phyloP scores from a whole-genome alignment of 2,113 vertebrate species.

The Sylvia atricapilla region DNA sequence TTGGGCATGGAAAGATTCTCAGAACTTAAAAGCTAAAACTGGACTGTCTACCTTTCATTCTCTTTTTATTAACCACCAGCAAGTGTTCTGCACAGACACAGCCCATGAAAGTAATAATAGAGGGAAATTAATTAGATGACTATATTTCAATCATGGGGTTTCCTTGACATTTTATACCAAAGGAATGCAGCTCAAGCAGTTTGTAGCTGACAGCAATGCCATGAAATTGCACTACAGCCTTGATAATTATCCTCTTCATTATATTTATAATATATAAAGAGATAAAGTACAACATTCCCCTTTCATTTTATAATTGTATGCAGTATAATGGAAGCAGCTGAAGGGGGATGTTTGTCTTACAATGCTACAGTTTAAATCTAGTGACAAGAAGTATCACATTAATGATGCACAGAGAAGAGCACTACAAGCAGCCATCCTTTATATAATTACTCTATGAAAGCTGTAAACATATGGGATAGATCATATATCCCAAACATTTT shows the following conservation, averaged over 20 bases:
- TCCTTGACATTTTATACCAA: constrained; percentile 56
- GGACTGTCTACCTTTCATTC: neutral
- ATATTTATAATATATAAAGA: constrained; percentile 69
- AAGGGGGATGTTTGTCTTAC: constrained; percentile 37
- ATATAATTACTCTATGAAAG: constrained; percentile 3
- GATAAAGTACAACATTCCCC: constrained; percentile 43
- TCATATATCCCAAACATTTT: neutral
- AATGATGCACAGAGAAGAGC: constrained; percentile 19
- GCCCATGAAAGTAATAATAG: constrained; percentile 41
- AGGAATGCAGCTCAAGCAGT: constrained; percentile 50
- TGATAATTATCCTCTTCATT: constrained; percentile 71
- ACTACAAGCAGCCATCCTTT: constrained; percentile 7
- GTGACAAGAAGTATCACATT: constrained; percentile 45
- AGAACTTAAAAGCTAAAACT: constrained; percentile 48
- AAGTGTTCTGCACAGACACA: neutral
- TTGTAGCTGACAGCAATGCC: constrained; percentile 57
- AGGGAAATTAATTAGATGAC: constrained; percentile 68
- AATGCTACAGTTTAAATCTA: constrained; percentile 38
- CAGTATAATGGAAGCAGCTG: constrained; percentile 41
- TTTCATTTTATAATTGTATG: constrained; percentile 60
- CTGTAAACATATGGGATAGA: neutral
- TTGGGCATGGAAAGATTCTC: neutral
- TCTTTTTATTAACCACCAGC: constrained; percentile 30
- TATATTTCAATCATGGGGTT: constrained; percentile 61
- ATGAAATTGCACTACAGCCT: constrained; percentile 55